Evolutionary conservation across 2,113 vertebrate species (phyloP).

Genomic region (Cynocephalus volans): DNA sequence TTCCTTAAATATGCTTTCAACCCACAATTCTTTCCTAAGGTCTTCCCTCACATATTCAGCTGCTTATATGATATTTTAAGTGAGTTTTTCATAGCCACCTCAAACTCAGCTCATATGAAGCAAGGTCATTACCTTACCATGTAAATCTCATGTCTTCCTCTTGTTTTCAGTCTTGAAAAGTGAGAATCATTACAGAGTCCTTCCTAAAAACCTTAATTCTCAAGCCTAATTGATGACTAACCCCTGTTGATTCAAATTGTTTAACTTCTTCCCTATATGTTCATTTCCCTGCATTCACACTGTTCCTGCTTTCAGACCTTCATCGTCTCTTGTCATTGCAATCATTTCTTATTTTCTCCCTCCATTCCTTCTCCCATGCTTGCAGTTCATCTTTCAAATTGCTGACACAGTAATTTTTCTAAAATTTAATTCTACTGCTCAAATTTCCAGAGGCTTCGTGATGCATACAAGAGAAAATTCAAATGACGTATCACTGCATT

Average conservation of each 20-base stretch:
- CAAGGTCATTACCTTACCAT: not conserved
- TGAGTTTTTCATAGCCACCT: not conserved
- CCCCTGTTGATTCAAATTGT: not conserved
- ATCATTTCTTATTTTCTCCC: not conserved
- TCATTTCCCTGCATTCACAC: not conserved
- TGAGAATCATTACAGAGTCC: not conserved
- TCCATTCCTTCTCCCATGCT: not conserved
- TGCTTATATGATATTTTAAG: not conserved
- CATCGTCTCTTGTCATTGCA: not conserved
- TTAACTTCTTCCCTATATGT: not conserved
- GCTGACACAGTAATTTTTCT: slow-evolving; percentile 25
- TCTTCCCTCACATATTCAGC: not conserved
- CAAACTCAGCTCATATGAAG: not conserved
- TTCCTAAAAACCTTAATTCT: not conserved
- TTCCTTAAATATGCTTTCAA: not conserved
- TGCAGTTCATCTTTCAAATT: not conserved
- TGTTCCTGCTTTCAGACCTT: not conserved
- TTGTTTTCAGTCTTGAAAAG: not conserved
- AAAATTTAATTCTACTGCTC: slow-evolving; percentile 42
- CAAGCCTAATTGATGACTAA: not conserved
- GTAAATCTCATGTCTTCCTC: not conserved
- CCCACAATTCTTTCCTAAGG: not conserved
- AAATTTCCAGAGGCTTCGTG: not conserved
- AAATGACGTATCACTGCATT: slow-evolving; percentile 9
- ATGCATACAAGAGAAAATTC: not conserved